phyloP scores from a whole-genome alignment of 2,888 invertebrate species.

The Abrostola tripartita region DNA sequence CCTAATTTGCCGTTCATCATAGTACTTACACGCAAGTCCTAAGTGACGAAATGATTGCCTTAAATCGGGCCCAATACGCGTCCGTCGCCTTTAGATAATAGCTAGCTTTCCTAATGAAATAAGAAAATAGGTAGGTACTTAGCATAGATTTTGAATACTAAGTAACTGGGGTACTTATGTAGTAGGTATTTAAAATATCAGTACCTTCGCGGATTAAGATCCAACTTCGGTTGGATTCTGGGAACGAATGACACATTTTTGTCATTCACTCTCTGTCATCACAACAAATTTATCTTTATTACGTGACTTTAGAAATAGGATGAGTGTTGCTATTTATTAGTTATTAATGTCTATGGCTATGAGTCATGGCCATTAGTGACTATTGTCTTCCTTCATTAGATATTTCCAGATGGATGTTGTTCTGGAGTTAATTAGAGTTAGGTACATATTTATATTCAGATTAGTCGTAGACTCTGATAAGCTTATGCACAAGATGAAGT shows the following conservation, averaged over 20 bases:
- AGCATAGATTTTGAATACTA: no score
- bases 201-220: no score
- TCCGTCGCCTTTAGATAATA: no score
- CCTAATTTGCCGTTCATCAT: no score
- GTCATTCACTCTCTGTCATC: constrained; percentile 22
- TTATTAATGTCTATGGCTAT: constrained; percentile 10
- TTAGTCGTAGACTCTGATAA: not conserved
- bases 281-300: constrained; percentile 7
- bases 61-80: no score
- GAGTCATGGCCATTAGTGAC: constrained; percentile 20
- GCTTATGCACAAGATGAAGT: not conserved
- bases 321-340: constrained; percentile 7
- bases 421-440: constrained; percentile 26
- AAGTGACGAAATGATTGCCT: no score
- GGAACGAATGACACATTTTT: constrained; percentile 27
- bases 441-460: constrained; percentile 12
- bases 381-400: constrained; percentile 32
- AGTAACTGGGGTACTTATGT: no score
- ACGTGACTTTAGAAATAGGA: constrained; percentile 14
- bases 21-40: no score
- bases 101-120: no score
- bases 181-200: no score
- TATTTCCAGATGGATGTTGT: constrained; percentile 21
- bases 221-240: not conserved
- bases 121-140: no score